Conservation (phyloP, 2,113 vertebrate species). For the Hepsetus odoe region DNA sequence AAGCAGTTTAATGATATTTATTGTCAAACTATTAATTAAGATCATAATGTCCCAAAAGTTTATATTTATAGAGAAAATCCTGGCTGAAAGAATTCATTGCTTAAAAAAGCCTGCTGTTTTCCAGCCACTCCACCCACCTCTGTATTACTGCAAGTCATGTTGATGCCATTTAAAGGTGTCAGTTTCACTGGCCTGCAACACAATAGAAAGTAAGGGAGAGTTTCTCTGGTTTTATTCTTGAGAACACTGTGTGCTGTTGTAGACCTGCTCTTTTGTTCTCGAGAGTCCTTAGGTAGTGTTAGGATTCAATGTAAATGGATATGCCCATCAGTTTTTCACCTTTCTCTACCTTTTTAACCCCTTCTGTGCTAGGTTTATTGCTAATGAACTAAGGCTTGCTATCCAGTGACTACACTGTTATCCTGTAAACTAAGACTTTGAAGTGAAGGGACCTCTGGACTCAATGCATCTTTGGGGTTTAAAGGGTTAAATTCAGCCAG, state of each 20-base stretch:
- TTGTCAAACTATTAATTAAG: no score
- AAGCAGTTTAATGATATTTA: no score
- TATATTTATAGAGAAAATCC: no score
- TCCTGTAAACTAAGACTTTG: neutral
- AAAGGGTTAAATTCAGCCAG: no score
- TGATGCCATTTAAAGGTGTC: slow-evolving; percentile 6
- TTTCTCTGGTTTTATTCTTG: neutral
- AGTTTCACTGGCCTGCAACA: slow-evolving; percentile 31
- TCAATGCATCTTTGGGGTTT: no score
- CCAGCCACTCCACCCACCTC: neutral
- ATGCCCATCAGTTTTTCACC: neutral
- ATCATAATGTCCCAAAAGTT: no score
- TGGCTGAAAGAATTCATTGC: no score
- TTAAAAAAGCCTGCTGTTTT: neutral
- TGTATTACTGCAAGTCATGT: neutral
- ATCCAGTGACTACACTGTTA: neutral
- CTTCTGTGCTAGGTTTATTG: neutral
- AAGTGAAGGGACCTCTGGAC: no score
- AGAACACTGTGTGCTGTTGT: neutral
- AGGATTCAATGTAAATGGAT: slow-evolving; percentile 20
- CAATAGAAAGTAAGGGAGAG: neutral
- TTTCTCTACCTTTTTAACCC: neutral
- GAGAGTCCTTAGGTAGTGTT: slow-evolving; percentile 5
- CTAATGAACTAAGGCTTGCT: neutral
- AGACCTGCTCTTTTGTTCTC: slow-evolving; percentile 4